phyloP scores from a whole-genome alignment of 2,113 vertebrate species.

The Aviceda subcristata region DNA sequence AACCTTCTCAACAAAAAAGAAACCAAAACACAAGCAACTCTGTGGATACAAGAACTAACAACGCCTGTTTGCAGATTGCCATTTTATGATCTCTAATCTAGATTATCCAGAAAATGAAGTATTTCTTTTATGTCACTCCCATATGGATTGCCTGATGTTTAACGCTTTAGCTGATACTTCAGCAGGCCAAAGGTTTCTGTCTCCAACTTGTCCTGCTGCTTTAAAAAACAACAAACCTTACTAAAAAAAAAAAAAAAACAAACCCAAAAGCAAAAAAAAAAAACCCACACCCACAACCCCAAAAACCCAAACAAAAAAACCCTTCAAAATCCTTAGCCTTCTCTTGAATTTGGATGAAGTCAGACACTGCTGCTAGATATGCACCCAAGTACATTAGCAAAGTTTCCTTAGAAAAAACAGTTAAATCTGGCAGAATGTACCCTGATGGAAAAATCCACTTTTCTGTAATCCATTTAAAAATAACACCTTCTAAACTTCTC shows the following conservation, averaged over 20 bases:
- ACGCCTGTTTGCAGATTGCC: not conserved
- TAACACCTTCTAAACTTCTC: not conserved
- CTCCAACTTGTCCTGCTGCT: not conserved
- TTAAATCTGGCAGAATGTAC: not conserved
- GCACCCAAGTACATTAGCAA: accelerated
- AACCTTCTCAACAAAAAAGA: not conserved
- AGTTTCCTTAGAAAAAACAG: not conserved
- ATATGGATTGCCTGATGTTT: not conserved
- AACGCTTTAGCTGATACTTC: not conserved
- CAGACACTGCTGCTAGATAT: not conserved
- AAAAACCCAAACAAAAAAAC: not conserved
- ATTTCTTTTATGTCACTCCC: not conserved
- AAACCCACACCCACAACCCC: not conserved
- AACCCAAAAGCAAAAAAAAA: too few relatives aligned
- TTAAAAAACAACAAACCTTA: not conserved
- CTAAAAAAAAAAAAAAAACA: not conserved
- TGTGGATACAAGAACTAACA: not conserved
- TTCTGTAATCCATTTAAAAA: not conserved
- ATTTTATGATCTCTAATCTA: not conserved
- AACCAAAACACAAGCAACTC: not conserved
- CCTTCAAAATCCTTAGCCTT: not conserved
- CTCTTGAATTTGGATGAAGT: not conserved
- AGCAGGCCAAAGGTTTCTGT: not conserved
- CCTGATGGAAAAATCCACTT: not conserved
- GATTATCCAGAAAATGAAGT: not conserved